A percentile compares a stretch with the other conserved stretches of the same genome.
Evolutionary conservation across 2,797 vertebrate species (phyloP).

Genomic region (Avahi laniger): DNA sequence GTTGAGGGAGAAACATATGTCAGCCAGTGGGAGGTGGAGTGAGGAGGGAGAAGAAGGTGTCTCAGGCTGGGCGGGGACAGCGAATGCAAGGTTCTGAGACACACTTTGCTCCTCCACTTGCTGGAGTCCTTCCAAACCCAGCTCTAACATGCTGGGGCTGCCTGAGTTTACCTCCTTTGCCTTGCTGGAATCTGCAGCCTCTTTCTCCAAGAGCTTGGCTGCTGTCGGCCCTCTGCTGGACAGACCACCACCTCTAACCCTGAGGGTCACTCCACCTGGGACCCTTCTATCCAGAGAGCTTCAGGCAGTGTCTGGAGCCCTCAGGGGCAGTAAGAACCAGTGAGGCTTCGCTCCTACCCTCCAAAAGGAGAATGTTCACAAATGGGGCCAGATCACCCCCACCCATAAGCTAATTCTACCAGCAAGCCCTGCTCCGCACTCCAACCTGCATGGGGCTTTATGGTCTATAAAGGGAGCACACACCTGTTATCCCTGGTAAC

Average conservation of each 20-base stretch:
- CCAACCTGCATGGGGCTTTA: fast-evolving
- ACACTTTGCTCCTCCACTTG: background rate
- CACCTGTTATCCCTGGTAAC: background rate
- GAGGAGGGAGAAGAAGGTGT: background rate
- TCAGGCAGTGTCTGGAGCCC: background rate
- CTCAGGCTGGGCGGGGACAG: background rate
- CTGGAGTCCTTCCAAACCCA: background rate
- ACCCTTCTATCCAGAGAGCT: background rate
- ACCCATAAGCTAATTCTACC: background rate
- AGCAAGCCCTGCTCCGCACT: fast-evolving
- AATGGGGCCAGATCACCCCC: background rate
- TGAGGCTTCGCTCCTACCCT: background rate
- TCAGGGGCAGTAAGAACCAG: background rate
- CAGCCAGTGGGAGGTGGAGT: background rate
- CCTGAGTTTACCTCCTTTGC: background rate
- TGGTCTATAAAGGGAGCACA: background rate
- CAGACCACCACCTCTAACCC: fast-evolving
- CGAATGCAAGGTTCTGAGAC: background rate
- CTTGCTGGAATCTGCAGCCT: background rate
- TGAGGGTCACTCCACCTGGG: background rate
- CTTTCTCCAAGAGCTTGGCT: background rate
- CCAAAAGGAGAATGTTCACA: background rate
- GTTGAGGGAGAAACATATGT: background rate
- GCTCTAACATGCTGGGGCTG: background rate
- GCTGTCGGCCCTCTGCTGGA: background rate